Evolutionary conservation across 92 coral and sea anemone genomes (phyloP).

Genomic region (Siderastrea radians): DNA sequence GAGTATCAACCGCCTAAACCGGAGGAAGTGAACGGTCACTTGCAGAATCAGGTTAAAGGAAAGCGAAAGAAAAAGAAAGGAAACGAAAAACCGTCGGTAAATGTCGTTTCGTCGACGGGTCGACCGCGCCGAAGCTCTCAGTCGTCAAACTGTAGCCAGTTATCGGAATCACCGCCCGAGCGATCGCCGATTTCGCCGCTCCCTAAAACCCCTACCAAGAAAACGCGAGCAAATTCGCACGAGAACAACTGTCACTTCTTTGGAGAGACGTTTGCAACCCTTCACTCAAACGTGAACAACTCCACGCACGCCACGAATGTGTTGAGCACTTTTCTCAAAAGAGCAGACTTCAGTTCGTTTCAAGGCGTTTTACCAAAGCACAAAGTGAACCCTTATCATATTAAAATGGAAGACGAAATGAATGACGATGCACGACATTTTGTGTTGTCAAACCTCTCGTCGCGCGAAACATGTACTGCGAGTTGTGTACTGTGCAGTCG

Average conservation of each 20-base stretch:
- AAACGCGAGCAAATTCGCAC: slow-evolving; percentile 73
- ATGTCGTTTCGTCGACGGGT: slow-evolving; percentile 72
- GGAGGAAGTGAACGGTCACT: slow-evolving; percentile 71
- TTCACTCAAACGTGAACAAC: slow-evolving; percentile 64
- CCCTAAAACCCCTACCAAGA: slow-evolving; percentile 89
- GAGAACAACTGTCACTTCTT: slow-evolving; percentile 79
- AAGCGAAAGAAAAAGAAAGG: slow-evolving; percentile 94
- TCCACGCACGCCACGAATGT: slow-evolving; percentile 68
- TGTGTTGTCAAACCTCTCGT: slow-evolving; percentile 88
- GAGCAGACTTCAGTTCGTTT: slow-evolving; percentile 95
- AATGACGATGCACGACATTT: slow-evolving; percentile 95
- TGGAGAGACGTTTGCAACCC: slow-evolving; percentile 77
- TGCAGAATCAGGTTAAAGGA: slow-evolving; percentile 70
- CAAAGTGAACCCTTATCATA: slow-evolving; percentile 97
- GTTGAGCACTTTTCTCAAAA: slow-evolving; percentile 81
- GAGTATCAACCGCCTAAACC: slow-evolving; percentile 84
- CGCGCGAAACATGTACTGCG: slow-evolving; percentile 79
- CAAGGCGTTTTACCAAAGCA: slow-evolving; percentile 95
- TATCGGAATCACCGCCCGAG: slow-evolving; percentile 83
- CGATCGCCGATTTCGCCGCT: slow-evolving; percentile 90
- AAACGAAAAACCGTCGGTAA: slow-evolving; percentile 84
- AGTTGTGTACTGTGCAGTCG: slow-evolving; percentile 94
- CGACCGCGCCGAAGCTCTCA: slow-evolving; percentile 90
- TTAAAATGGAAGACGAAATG: slow-evolving; percentile 97
- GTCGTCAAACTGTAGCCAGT: slow-evolving; percentile 84